Evolutionary conservation across 2,113 vertebrate species (phyloP), one percentile per base, ranked within the genome.

Genomic region (Pseudopipra pipra): DNA sequence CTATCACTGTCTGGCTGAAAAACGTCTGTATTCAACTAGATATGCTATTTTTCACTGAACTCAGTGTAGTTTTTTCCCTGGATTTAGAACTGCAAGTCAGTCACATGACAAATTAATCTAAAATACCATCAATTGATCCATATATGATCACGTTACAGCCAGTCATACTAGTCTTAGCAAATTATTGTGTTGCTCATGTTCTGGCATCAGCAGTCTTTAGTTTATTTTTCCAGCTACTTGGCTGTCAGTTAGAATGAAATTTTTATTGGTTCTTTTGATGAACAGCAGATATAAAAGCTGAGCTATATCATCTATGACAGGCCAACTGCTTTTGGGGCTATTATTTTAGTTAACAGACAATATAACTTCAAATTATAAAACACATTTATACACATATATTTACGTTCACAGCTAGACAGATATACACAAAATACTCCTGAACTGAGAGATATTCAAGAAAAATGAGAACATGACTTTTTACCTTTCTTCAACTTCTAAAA

Each of bases 51-150:
- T 98, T 98, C 97, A 97, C 97, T 79, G 81, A 93, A 83, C 95
- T 96, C 95, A 82, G 65, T 92, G 92, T 95, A 97, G 94, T 97
- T 98, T 97, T 98, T 98, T 98, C 98, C 97, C 96, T 97, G 97
- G 87, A 97, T 98, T 98, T 95, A 80, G 94, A 98, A 97, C 96
- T 97, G 97, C 96, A 98, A 98, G 98, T 98, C 98, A 98, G 98
- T 98, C 97, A 98, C 95, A 98, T 98, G 98, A 94, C 97, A 98
- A 98, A 99, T 98, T 98, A 98, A 98, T 98, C 98, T 96, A 98
- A 97, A 98, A 98, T 97, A 97, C 96, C 97, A 98, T 98, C 97
- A 98, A 97, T 95, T 98, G 98, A 98, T 98, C 97, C 98, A 98
- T 98, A 98, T 98, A 98, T 97, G 98, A 98, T 98, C 98, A 98